Conservation (phyloP, 2,888 invertebrate species). For the Lasioglossum vierecki region DNA sequence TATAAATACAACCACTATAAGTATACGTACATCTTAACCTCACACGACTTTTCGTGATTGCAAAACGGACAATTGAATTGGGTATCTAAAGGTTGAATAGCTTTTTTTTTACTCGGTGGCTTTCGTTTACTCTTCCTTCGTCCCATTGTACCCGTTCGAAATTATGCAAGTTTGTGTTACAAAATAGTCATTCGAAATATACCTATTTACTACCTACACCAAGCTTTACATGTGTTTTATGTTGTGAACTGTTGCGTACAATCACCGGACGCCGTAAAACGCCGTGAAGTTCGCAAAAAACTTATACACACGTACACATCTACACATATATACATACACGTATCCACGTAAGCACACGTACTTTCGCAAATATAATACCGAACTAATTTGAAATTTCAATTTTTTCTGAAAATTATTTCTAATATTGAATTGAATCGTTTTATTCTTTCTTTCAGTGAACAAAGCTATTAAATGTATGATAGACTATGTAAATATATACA, state of each 20-base stretch:
- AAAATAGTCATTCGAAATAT: conserved; percentile 8
- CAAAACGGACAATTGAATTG: conserved; percentile 99
- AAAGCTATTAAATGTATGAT: neutral
- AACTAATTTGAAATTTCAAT: neutral
- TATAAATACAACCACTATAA: conserved; percentile 1
- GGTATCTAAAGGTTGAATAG: conserved; percentile 96
- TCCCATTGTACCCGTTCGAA: conserved; percentile 89
- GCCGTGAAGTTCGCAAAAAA: conserved; percentile 26
- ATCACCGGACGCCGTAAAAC: conserved; percentile 16
- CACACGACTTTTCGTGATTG: conserved; percentile 99
- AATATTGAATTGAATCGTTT: neutral
- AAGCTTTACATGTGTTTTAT: conserved; percentile 33
- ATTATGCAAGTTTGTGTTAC: conserved; percentile 25
- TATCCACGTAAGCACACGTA: neutral
- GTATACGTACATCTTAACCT: conserved; percentile 97
- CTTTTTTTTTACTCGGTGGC: conserved; percentile 97
- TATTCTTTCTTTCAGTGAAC: neutral
- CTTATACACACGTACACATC: conserved; percentile 13
- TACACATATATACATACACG: neutral
- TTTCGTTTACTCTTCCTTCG: conserved; percentile 98
- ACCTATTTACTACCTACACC: neutral
- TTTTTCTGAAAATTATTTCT: neutral
- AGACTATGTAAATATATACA: neutral
- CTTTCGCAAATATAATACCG: neutral
- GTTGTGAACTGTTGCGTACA: conserved; percentile 30